Evolutionary conservation across 2,888 invertebrate species (phyloP).

Genomic region (Hydraecia micacea): DNA sequence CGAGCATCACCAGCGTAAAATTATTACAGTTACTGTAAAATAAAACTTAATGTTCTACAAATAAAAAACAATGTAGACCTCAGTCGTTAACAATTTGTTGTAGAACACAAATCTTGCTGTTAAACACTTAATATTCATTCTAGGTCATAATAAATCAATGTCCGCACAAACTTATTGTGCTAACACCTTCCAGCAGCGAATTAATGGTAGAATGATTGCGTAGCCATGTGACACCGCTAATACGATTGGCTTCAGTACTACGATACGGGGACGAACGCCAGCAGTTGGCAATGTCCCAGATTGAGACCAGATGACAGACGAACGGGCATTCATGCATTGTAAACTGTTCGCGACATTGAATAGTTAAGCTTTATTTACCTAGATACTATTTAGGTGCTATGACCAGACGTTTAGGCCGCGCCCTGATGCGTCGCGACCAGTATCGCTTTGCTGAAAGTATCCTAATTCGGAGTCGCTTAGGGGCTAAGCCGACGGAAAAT

Average conservation of each 20-base stretch:
- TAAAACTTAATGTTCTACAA: not conserved
- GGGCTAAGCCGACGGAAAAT: not conserved
- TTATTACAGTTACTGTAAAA: not conserved
- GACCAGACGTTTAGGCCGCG: conserved; percentile 19
- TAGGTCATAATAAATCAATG: conserved; percentile 34
- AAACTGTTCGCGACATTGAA: conserved; percentile 72
- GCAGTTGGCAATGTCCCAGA: conserved; percentile 78
- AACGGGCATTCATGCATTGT: conserved; percentile 74
- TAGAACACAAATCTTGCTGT: conserved; percentile 23
- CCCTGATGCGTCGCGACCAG: not conserved
- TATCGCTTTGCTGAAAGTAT: too few species aligned
- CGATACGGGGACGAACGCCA: conserved; percentile 67
- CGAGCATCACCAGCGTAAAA: not conserved
- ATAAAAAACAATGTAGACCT: not conserved
- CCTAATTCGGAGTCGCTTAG: not conserved
- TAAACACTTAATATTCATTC: conserved; percentile 12
- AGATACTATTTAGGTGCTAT: conserved; percentile 55
- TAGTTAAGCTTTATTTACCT: conserved; percentile 64
- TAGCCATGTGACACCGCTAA: conserved; percentile 71
- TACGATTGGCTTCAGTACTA: conserved; percentile 73
- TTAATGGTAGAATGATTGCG: conserved; percentile 46
- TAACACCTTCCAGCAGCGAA: conserved; percentile 51
- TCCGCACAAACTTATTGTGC: conserved; percentile 14
- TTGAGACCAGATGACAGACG: conserved; percentile 76
- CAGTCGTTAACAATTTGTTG: conserved; percentile 7